A percentile compares a stretch with the other conserved stretches of the same genome.
Conservation (phyloP, 2,888 invertebrate species). For the Cynaeus angustus region DNA sequence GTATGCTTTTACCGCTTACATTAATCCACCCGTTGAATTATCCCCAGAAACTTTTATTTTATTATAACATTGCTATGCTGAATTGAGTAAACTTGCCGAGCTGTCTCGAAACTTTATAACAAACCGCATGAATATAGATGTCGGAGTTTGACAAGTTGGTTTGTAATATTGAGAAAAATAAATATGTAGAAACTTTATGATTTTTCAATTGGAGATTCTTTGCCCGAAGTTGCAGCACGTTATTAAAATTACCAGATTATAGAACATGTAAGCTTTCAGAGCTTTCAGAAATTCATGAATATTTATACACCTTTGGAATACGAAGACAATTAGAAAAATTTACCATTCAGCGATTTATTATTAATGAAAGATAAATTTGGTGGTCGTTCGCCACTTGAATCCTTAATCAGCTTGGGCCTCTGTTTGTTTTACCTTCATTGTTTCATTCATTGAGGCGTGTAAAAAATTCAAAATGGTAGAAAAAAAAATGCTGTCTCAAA, state of each 20-base stretch:
- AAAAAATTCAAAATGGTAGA: no score
- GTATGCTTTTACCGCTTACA: not conserved
- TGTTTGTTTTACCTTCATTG: conserved; percentile 15
- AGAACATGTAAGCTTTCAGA: conserved; percentile 31
- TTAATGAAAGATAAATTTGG: conserved; percentile 16
- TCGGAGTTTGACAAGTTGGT: conserved; percentile 6
- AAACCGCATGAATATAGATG: not conserved
- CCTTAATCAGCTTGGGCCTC: not conserved
- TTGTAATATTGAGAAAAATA: not conserved
- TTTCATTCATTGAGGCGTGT: no score
- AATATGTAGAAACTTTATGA: no score
- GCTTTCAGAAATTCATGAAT: conserved; percentile 39
- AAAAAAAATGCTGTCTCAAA: no score
- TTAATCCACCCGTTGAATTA: not conserved
- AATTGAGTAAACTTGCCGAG: no score
- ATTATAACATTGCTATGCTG: not conserved
- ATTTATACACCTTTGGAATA: conserved; percentile 20
- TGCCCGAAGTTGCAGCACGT: no score
- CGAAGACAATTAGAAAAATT: conserved; percentile 5
- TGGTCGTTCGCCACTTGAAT: not conserved
- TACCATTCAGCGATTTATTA: conserved; percentile 9
- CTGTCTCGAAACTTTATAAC: no score
- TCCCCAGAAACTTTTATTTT: conserved; percentile 2
- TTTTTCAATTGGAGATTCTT: no score
- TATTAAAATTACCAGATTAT: conserved; percentile 12